Percentiles rank a stretch among this genome's conserved stretches.
These are phyloP conservation scores for Rhinopomastus cyanomelas DNA, from an alignment of 2,113 vertebrate genomes.

Conservation along the genomic window DNA sequence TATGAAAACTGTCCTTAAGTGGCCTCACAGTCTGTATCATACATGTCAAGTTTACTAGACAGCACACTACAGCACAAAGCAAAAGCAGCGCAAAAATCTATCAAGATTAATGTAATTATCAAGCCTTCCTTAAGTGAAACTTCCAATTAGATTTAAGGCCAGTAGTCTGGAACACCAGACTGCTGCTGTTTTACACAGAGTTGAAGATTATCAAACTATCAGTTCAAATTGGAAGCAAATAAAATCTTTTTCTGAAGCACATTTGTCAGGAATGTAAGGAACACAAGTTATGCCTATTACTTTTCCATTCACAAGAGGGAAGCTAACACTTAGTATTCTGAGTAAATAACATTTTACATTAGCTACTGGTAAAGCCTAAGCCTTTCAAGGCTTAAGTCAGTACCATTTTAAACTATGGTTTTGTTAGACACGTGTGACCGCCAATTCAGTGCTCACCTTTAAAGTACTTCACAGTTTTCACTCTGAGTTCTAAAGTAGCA, in stretches of 20 bases:
- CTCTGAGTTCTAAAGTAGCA: conserved; percentile 84
- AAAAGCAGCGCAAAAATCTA: neutral
- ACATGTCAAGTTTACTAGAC: neutral
- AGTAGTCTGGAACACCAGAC: neutral
- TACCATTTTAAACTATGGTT: neutral
- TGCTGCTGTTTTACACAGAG: neutral
- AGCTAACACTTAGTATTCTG: neutral
- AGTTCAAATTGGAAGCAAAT: neutral
- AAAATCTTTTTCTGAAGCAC: neutral
- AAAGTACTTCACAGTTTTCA: conserved; percentile 88
- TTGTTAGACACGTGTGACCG: neutral
- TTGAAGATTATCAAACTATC: neutral
- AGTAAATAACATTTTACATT: neutral
- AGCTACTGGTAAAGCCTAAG: neutral
- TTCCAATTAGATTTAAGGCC: neutral
- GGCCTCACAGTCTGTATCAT: neutral
- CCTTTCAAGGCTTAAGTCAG: neutral
- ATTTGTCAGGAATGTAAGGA: neutral
- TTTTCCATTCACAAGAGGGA: neutral
- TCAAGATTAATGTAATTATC: neutral
- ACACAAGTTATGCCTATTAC: neutral
- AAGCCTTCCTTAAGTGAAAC: neutral
- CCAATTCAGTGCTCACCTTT: conserved; percentile 78
- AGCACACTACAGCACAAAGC: neutral
- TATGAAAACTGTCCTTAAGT: neutral